Base-by-base conservation (phyloP, 2,113 vertebrate genomes). In the Elanus axillaris region DNA sequence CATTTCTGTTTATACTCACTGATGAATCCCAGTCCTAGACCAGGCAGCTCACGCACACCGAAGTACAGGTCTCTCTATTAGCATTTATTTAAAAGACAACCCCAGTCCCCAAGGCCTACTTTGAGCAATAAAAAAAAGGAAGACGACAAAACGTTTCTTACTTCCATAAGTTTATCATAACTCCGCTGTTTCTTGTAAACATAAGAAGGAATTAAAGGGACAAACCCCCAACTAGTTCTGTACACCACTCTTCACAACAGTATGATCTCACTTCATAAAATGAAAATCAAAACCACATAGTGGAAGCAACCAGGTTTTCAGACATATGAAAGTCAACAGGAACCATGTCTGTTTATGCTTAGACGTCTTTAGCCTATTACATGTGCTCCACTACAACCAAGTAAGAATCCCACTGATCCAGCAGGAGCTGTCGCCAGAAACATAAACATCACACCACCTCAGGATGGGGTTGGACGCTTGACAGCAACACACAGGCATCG, bases 401-500 rank as follows among this genome's bases (percentile, higher is more conserved):
- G 56, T 9, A 48, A 60, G 58, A 75, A 68, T 55, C 25, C 25
- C 52, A 21, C 55, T 74, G 55, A n/a, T 21, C 22, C 76, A 45
- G 14, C 42, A n/a, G 19, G 48, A 79, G 32, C 63, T 86, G 76
- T 29, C 5, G 2, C 47, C 48, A 56, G 81, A 16, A 93, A 45
- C 11, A 55, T 4, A 74, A 80, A 55, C 26, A 47, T 56, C 2
- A 1, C 53, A 16, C 8, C 26, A 48, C 72, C 47, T 11, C 0
- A 1, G 26, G 50, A 43, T 0, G 0, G 21, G n/a, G 55, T 20
- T 1, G 3, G 32, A 11, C 15, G 66, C 42, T 18, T 0, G 0
- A 21, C 2, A 3, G 42, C 42, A 50, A 62, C 18, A 32, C 42
- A 8, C 0, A 1, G 40, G 29, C 78, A 86, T 26, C 7, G 2